Evolutionary conservation across 2,888 invertebrate species (phyloP).

Genomic region (Eurois occulta): DNA sequence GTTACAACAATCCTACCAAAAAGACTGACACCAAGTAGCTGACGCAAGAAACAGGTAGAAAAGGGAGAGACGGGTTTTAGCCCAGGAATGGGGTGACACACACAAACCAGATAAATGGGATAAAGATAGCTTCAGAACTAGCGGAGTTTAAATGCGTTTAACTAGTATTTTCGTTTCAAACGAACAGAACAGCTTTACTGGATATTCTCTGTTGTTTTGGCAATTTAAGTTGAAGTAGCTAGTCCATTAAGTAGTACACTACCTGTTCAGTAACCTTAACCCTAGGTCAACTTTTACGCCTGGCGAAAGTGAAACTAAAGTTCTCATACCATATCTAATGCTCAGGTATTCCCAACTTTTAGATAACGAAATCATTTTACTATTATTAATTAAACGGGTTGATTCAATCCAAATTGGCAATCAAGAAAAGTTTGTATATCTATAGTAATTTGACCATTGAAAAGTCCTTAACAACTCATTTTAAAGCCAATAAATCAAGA

Average conservation of each 20-base stretch:
- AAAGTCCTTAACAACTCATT: neutral
- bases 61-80: neutral
- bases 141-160: neutral
- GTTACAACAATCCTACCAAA: neutral
- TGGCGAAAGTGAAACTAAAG: conserved; percentile 7
- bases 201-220: neutral
- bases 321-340: neutral
- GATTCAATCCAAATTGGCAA: neutral
- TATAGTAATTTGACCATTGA: neutral
- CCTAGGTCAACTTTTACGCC: conserved; percentile 19
- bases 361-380: no score
- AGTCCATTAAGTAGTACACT: neutral
- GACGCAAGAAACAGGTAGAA: no score
- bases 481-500: neutral
- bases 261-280: neutral
- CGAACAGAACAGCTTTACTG: neutral
- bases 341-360: neutral
- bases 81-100: neutral
- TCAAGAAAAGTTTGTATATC: neutral
- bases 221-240: neutral
- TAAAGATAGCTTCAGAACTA: neutral
- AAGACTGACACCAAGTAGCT: neutral
- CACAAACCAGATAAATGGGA: neutral
- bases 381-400: neutral
- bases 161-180: neutral